phyloP scores from a whole-genome alignment of 64 coral and sea anemone genomes.

The Hydrozoanthus tunicans region DNA sequence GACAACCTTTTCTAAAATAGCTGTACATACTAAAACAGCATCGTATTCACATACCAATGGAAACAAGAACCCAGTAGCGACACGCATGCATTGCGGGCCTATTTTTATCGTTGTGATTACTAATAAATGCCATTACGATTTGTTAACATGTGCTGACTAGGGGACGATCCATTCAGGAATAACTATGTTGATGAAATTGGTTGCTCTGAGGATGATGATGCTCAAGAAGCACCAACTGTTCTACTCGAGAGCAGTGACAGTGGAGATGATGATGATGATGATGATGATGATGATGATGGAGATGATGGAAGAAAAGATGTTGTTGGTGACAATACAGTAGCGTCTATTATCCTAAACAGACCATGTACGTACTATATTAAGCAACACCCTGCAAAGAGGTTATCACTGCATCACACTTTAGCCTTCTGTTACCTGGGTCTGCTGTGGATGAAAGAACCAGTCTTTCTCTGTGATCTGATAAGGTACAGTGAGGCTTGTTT shows the following conservation, averaged over 20 bases:
- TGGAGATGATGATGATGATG: slow-evolving; percentile 49
- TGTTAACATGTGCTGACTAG: too few species aligned
- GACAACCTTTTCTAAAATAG: too few species aligned
- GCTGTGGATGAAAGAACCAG: slow-evolving; percentile 77
- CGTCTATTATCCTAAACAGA: slow-evolving; percentile 27
- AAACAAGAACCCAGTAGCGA: too few species aligned
- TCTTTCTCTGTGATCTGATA: slow-evolving; percentile 75
- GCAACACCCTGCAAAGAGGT: neutral
- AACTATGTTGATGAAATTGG: neutral
- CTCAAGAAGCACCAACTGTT: too few species aligned
- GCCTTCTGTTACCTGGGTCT: slow-evolving; percentile 73
- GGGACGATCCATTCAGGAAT: too few species aligned
- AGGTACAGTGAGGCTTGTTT: slow-evolving; percentile 28
- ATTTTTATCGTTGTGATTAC: too few species aligned
- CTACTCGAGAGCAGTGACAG: slow-evolving; percentile 12
- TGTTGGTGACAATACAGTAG: neutral
- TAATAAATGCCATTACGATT: too few species aligned
- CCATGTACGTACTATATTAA: neutral
- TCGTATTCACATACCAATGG: too few species aligned
- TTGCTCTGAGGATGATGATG: neutral
- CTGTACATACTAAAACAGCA: too few species aligned
- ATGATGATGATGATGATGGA: slow-evolving; percentile 47
- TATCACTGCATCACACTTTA: slow-evolving; percentile 45
- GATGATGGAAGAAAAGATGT: neutral
- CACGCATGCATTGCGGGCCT: too few species aligned